phyloP scores from a whole-genome alignment of 2,113 vertebrate genomes.

The Cyprinodon variegatus region DNA sequence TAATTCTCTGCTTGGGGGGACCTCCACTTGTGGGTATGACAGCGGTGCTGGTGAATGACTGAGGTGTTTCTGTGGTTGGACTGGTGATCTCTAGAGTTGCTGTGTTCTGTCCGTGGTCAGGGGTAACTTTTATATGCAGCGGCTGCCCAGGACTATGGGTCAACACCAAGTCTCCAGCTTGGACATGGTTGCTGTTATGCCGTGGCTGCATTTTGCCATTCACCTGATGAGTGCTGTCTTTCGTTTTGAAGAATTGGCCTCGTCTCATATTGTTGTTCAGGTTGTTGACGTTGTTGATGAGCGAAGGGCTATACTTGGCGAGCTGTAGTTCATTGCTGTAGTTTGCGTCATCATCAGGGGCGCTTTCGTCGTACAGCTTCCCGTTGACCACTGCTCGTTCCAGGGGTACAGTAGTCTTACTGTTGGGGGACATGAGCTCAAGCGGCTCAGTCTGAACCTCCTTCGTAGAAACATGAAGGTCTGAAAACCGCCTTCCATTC shows the following conservation, averaged over 20 bases:
- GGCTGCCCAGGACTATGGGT: conserved; percentile 93
- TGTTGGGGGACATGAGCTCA: conserved; percentile 84
- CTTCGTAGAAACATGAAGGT: conserved; percentile 90
- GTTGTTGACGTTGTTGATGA: conserved; percentile 84
- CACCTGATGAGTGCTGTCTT: conserved; percentile 81
- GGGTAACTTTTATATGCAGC: conserved; percentile 96
- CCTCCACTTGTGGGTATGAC: conserved; percentile 92
- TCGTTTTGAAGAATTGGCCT: conserved; percentile 87
- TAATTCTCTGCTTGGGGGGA: conserved; percentile 93
- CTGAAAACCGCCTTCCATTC: conserved; percentile 92
- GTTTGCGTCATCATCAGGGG: conserved; percentile 80
- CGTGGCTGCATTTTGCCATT: conserved; percentile 86
- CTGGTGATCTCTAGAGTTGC: conserved; percentile 94
- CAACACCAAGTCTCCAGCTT: conserved; percentile 89
- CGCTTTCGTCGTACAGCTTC: conserved; percentile 85
- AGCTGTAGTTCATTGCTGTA: conserved; percentile 82
- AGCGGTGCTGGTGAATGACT: conserved; percentile 93
- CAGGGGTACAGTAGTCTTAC: conserved; percentile 83
- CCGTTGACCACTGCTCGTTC: conserved; percentile 88
- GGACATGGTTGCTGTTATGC: conserved; percentile 85
- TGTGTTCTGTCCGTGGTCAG: conserved; percentile 91
- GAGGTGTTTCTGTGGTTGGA: conserved; percentile 86
- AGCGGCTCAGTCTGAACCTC: conserved; percentile 93
- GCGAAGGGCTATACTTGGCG: conserved; percentile 81
- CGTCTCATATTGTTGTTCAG: conserved; percentile 85